Percentiles rank a stretch among this genome's conserved stretches.
Evolutionary conservation across 2,888 invertebrate genomes (phyloP).

Genomic region (Andrena flavipes): DNA sequence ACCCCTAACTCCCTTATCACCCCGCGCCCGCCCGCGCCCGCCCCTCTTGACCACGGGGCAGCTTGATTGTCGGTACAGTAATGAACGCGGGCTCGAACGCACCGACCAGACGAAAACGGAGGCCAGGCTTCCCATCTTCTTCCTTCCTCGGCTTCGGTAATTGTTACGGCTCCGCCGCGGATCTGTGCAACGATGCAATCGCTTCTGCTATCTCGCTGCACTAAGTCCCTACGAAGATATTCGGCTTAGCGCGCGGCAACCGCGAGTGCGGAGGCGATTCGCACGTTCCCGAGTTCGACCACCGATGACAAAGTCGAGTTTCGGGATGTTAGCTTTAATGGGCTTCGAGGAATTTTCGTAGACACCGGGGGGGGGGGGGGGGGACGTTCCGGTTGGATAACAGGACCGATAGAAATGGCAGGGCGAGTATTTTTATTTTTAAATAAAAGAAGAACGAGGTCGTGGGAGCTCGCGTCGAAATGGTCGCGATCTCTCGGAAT

Average conservation of each 20-base stretch:
- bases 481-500: conserved; percentile 1
- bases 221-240: conserved; percentile 10
- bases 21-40: conserved; percentile 4
- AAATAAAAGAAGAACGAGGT: conserved; percentile 45
- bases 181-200: conserved; percentile 32
- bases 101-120: conserved; percentile 33
- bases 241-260: conserved; percentile 29
- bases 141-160: conserved; percentile 8
- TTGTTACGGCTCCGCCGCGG: conserved; percentile 47
- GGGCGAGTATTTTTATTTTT: background rate
- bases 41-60: conserved; percentile 45
- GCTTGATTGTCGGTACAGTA: conserved; percentile 64
- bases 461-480: conserved; percentile 21
- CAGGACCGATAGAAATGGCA: background rate
- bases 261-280: background rate
- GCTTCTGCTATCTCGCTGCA: conserved; percentile 15
- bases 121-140: conserved; percentile 10
- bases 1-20: conserved; percentile 37
- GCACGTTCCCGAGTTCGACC: conserved; percentile 13
- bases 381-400: background rate
- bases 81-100: conserved; percentile 66
- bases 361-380: too few species aligned
- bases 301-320: background rate
- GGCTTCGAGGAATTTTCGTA: background rate
- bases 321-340: background rate